These are phyloP conservation scores for Lerista edwardsae DNA, from an alignment of 2,797 vertebrate species.

Conservation along the genomic window DNA sequence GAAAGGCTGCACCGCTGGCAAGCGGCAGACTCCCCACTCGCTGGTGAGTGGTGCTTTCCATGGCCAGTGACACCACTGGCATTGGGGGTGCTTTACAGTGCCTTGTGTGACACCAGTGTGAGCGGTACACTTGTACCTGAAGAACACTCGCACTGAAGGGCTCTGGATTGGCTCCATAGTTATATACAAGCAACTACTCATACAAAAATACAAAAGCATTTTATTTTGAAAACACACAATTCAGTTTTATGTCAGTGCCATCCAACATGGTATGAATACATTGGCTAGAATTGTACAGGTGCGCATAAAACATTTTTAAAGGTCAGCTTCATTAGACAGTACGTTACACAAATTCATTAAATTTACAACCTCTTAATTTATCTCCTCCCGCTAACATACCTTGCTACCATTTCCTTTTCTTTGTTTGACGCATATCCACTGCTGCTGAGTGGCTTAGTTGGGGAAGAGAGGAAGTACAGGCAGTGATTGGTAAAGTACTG, in stretches of 20 bases:
- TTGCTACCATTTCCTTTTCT: constrained; percentile 99
- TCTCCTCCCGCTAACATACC: constrained; percentile 76
- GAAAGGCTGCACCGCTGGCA: too few species aligned
- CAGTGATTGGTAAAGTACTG: constrained; percentile 99
- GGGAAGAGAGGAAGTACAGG: constrained; percentile 96
- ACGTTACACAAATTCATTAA: too few species aligned
- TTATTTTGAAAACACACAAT: not conserved
- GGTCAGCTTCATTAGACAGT: not conserved
- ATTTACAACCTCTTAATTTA: not conserved
- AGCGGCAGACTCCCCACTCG: too few species aligned
- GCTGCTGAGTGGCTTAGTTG: constrained; percentile 93
- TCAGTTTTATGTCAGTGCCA: not conserved
- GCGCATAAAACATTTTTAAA: not conserved
- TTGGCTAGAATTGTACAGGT: not conserved
- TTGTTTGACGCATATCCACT: constrained; percentile 97
- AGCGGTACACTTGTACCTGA: too few species aligned
- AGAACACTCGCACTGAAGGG: too few species aligned
- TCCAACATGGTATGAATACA: not conserved
- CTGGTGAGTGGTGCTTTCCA: too few species aligned
- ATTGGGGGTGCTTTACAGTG: too few species aligned
- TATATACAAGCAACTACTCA: too few species aligned
- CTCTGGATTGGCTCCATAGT: too few species aligned
- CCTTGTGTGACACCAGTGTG: too few species aligned
- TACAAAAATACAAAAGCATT: not conserved
- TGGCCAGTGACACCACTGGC: too few species aligned